Evolutionary conservation across 53 echinoderm and acorn worm species (phyloP).

Genomic region (Paelopatides confundens): DNA sequence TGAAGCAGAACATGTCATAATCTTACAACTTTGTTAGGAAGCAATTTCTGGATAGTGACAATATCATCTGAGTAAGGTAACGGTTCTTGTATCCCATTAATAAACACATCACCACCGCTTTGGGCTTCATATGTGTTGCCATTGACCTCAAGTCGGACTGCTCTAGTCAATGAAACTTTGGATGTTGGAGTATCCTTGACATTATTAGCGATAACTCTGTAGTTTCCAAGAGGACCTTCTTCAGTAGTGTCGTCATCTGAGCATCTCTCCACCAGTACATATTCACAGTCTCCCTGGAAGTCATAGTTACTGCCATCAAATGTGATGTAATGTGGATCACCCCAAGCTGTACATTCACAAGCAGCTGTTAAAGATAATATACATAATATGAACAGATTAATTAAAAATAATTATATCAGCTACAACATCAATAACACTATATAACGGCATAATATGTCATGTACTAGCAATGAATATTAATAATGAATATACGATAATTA

Average conservation of each 20-base stretch:
- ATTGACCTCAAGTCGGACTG: neutral
- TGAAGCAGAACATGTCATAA: too few relatives aligned
- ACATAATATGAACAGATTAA: too few relatives aligned
- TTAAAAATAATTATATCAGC: too few relatives aligned
- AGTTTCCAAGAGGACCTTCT: neutral
- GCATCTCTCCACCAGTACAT: neutral
- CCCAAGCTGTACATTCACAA: slow-evolving; percentile 11
- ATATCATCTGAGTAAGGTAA: neutral
- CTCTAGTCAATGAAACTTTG: neutral
- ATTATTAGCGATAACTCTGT: neutral
- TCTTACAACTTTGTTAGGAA: slow-evolving; percentile 6
- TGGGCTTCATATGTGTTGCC: neutral
- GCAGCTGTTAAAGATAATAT: neutral
- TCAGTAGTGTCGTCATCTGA: neutral
- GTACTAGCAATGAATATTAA: too few relatives aligned
- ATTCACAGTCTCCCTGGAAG: slow-evolving; percentile 35
- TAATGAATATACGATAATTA: too few relatives aligned
- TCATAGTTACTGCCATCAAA: slow-evolving; percentile 1
- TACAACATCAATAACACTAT: too few relatives aligned
- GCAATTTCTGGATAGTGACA: neutral
- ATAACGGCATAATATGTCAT: too few relatives aligned
- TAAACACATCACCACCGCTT: neutral
- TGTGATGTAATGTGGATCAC: slow-evolving; percentile 6
- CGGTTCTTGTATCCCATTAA: slow-evolving; percentile 16
- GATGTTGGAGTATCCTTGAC: neutral